Percentiles rank a stretch among this genome's conserved stretches.
These are phyloP conservation scores for Plecotus auritus DNA, from an alignment of 2,113 vertebrate species.

Conservation along the genomic window DNA sequence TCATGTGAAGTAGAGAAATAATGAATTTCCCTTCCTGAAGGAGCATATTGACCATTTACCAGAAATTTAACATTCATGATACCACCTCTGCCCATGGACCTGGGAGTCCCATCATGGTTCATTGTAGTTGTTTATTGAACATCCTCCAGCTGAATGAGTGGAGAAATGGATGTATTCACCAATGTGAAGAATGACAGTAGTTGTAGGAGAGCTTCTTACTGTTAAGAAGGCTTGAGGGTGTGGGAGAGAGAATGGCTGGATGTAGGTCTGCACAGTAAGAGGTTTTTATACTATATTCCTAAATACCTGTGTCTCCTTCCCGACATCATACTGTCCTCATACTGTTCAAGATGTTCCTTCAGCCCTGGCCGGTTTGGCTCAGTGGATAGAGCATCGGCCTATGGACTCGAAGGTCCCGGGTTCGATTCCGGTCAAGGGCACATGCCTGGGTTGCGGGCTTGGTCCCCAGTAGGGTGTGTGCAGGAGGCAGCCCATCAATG, in stretches of 20 bases:
- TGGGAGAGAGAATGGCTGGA: background rate
- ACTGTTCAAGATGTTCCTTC: background rate
- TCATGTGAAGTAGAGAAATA: background rate
- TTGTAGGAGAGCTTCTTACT: background rate
- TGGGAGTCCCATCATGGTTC: background rate
- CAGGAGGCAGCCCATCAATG: no score
- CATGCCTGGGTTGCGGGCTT: no score
- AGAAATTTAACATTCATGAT: background rate
- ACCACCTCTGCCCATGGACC: background rate
- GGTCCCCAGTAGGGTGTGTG: no score
- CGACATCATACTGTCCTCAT: background rate
- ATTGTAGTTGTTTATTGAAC: background rate
- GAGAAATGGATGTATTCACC: background rate
- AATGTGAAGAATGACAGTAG: background rate
- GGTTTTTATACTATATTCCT: background rate
- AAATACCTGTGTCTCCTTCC: background rate
- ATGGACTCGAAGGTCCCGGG: no score
- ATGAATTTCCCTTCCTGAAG: background rate
- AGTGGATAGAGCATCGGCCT: no score
- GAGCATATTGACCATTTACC: background rate
- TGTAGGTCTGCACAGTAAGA: background rate
- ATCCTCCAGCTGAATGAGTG: background rate
- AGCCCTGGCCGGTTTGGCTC: no score
- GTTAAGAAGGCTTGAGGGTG: background rate
- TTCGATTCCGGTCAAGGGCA: no score